These are phyloP conservation scores for Onychostoma macrolepis DNA, from an alignment of 2,113 vertebrate genomes.

Conservation along the genomic window DNA sequence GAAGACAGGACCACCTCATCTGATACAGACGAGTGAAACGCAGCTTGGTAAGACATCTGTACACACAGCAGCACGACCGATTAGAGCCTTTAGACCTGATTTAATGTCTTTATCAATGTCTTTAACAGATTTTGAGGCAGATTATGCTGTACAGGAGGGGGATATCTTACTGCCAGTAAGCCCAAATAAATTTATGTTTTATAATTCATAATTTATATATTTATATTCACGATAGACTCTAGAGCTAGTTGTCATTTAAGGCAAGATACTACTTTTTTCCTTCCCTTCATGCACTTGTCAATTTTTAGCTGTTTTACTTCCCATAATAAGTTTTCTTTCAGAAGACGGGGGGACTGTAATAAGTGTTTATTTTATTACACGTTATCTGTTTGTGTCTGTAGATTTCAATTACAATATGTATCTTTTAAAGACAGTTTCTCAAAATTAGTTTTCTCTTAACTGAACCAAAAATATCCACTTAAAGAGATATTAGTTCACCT, in stretches of 20 bases:
- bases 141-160: constrained; percentile 43
- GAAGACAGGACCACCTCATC: background rate
- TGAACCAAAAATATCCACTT: background rate
- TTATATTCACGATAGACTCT: background rate
- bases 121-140: background rate
- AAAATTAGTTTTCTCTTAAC: too few species aligned
- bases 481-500: too few species aligned
- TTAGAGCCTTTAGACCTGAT: background rate
- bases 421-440: too few species aligned
- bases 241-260: background rate
- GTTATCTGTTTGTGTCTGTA: too few species aligned
- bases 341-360: fast-evolving
- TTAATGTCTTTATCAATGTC: background rate
- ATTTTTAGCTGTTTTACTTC: too few species aligned
- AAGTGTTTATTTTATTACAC: too few species aligned
- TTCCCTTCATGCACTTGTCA: too few species aligned
- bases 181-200: background rate
- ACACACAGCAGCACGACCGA: background rate
- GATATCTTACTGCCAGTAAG: constrained; percentile 63
- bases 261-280: background rate
- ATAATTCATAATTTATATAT: too few species aligned
- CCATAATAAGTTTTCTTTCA: too few species aligned
- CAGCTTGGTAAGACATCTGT: background rate
- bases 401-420: too few species aligned
- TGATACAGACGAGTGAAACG: background rate